Conservation (phyloP, 2,797 vertebrate species). For the Oryzias sinensis region DNA sequence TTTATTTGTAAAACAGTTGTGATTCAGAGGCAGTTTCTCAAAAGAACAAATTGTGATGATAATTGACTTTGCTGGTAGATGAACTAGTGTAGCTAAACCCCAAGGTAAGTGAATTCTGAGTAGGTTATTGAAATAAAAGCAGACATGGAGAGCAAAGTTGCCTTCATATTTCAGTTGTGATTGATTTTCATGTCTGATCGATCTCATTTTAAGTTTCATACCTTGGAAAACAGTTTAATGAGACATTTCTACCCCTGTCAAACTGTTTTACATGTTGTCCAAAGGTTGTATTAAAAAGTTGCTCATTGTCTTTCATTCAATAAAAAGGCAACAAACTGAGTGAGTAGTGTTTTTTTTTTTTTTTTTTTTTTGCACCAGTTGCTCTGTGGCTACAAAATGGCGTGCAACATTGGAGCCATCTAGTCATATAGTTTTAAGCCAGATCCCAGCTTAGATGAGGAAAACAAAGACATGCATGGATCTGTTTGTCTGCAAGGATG, state of each 20-base stretch:
- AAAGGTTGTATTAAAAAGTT: slow-evolving; percentile 55
- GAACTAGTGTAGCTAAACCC: slow-evolving; percentile 20
- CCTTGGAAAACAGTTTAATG: slow-evolving; percentile 27
- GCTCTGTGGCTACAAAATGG: too few relatives aligned
- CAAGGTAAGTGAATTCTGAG: slow-evolving; percentile 20
- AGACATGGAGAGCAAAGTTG: slow-evolving; percentile 6
- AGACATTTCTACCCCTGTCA: slow-evolving; percentile 43
- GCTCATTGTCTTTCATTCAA: slow-evolving; percentile 51
- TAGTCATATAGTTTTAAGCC: too few relatives aligned
- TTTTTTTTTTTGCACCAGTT: neutral
- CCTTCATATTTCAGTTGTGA: slow-evolving; percentile 14
- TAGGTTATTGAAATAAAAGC: slow-evolving; percentile 9
- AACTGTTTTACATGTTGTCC: slow-evolving; percentile 62
- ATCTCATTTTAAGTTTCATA: slow-evolving; percentile 8
- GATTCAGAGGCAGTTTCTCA: slow-evolving; percentile 19
- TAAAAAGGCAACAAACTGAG: slow-evolving; percentile 39
- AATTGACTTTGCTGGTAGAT: slow-evolving; percentile 23
- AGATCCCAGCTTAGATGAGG: too few relatives aligned
- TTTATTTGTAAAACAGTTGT: slow-evolving; percentile 46
- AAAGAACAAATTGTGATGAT: slow-evolving; percentile 13
- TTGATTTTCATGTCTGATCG: slow-evolving; percentile 21
- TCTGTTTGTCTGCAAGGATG: too few relatives aligned
- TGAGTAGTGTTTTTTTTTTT: slow-evolving; percentile 8
- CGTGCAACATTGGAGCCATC: too few relatives aligned
- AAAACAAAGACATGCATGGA: too few relatives aligned